Base-by-base conservation (phyloP, 2,888 invertebrate genomes). In the Drosophila nigricruria region DNA sequence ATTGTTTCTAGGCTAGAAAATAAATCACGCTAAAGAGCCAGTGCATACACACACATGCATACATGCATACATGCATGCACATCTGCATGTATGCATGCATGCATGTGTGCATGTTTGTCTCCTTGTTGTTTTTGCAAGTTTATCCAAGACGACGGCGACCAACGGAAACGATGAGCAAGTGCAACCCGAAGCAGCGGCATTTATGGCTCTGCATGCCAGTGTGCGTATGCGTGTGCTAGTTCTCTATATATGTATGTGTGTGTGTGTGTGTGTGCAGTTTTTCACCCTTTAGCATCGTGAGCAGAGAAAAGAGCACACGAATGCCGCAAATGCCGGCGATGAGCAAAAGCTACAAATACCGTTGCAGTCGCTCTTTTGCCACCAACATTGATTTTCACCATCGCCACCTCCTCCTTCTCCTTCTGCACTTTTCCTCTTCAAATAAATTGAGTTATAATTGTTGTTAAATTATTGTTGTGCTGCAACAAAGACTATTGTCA, bases 1-100 rank as follows among this genome's bases (percentile, higher is more conserved):
- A 69, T 77, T 85, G 89, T 86, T 88, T 82, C 86, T 89, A 77
- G 89, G 86, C 80, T 82, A 81, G 70, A 89, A 86, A 87, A 80
- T 82, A 89, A 89, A 88, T 88, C 85, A 69, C 79, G 80, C 77
- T 60, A 63, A 57, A 59, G 56, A 53, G 52, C 49, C 40, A 45
- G 25, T 36, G 8, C 34, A 56, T 32, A 32, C 16, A 16, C 23
- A 25, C 8, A 54, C 43, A 75, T 52, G 56, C 32, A 57, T 23
- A 43, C 16, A 68, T 9, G 25, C 32, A 5, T 9, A 16, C 27
- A 49, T 49, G 47, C 18, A 53, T 18, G 38, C 40, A 27, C 16
- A 25, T 40, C 23, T 36, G 56, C 47, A 45, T 61, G 32, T 27
- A 30, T 30, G 30, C 30, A n/a, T n/a, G n/a, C n/a, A n/a, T 70